Evolutionary conservation across 30 jellyfish, hydroid and myxozoan species (phyloP).

Genomic region (Hydractinia echinata): DNA sequence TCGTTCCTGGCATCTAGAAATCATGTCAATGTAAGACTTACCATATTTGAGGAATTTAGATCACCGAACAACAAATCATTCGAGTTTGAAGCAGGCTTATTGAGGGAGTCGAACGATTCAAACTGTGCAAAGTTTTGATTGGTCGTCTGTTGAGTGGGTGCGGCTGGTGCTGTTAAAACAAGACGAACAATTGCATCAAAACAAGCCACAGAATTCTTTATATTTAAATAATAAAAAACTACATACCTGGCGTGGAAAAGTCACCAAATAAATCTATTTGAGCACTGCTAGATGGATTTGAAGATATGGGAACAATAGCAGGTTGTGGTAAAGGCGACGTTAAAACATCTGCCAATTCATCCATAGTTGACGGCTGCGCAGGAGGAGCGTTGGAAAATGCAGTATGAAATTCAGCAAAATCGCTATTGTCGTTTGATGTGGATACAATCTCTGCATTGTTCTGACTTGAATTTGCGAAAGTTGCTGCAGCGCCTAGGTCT

Average conservation of each 20-base stretch:
- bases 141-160: background rate
- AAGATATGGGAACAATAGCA: conserved; percentile 45
- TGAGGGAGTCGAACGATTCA: conserved; percentile 53
- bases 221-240: background rate
- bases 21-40: no score
- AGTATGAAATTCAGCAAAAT: conserved; percentile 34
- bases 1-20: no score
- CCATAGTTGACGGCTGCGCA: conserved; percentile 44
- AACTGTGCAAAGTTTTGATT: conserved; percentile 70
- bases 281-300: conserved; percentile 9
- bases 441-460: background rate
- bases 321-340: conserved; percentile 54
- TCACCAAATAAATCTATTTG: conserved; percentile 72
- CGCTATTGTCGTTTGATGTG: conserved; percentile 5
- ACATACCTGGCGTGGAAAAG: conserved; percentile 46
- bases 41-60: conserved; percentile 14
- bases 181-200: background rate
- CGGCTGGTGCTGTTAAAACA: conserved; percentile 3
- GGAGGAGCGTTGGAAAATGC: conserved; percentile 22
- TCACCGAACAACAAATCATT: no score
- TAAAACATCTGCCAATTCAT: conserved; percentile 69
- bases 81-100: conserved; percentile 20
- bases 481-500: conserved; percentile 92
- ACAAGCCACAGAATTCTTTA: background rate
- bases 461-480: conserved; percentile 28